Evolutionary conservation across 2,888 invertebrate species (phyloP).

Genomic region (Zootermopsis nevadensis): DNA sequence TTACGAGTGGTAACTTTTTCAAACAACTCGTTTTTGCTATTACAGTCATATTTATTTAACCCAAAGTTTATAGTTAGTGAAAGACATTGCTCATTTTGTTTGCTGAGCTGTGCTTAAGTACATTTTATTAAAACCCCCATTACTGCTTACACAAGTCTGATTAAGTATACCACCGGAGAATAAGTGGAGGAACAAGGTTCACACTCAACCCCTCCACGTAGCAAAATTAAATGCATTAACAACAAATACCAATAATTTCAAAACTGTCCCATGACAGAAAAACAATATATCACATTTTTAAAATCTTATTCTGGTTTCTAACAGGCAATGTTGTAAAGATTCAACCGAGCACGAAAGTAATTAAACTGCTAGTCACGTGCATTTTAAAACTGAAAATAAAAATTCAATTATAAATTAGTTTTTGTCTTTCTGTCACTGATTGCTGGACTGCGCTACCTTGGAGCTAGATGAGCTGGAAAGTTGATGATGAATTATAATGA

Average conservation of each 20-base stretch:
- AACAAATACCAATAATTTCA: not conserved
- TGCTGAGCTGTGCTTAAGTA: not conserved
- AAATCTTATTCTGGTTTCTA: slow-evolving; percentile 20
- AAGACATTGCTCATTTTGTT: not conserved
- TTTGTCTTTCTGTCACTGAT: not conserved
- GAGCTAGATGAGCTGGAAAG: slow-evolving; percentile 10
- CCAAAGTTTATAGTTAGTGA: not conserved
- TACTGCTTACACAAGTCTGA: not conserved
- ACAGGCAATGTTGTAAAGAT: slow-evolving; percentile 25
- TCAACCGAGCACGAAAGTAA: not conserved
- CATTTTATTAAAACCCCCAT: slow-evolving; percentile 15
- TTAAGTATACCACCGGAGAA: slow-evolving; percentile 28
- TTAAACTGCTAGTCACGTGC: not conserved
- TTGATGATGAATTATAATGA: not conserved
- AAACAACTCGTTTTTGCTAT: not conserved
- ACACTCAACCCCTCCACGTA: not conserved
- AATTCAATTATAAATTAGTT: not conserved
- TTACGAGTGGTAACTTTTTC: not conserved
- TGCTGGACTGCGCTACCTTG: slow-evolving; percentile 19
- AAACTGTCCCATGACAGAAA: slow-evolving; percentile 3
- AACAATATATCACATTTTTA: not conserved
- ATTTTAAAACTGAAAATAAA: slow-evolving; percentile 7
- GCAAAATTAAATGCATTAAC: slow-evolving; percentile 14
- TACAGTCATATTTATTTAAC: not conserved
- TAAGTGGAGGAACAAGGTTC: slow-evolving; percentile 22